Base-by-base conservation (phyloP, 2,797 vertebrate genomes). In the Rhodeus uyekii region DNA sequence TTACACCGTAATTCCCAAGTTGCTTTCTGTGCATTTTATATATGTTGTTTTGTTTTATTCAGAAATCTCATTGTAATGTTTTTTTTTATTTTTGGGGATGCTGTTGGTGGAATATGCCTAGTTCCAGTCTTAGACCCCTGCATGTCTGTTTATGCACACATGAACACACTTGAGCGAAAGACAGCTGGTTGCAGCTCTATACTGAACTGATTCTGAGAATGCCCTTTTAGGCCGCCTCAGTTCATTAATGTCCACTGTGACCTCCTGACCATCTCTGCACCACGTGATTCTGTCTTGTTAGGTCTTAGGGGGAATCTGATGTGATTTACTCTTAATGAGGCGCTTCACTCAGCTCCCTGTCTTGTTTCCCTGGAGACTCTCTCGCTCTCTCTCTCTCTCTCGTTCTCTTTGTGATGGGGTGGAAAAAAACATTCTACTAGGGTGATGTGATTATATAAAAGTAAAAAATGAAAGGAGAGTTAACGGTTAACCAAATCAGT, bases 291-390 rank as follows among this genome's bases (percentile, higher is more conserved):
- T 5, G 53, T 55, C 73, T 76, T 76, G 58, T 77, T 71, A 81
- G 64, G 69, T 76, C 63, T 64, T 44, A 32, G 44, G 14, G 50
- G 63, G 63, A 73, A 74, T 39, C 64, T 82, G 61, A 87, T 83
- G 72, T 44, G 80, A 87, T 87, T 87, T 80, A 44, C 65, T 84
- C 38, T 14, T 87, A 88, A 87, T 82, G 87, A 88, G 84, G 22
- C 22, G 27, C 65, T 68, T 71, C 69, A 81, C 71, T 39, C 78
- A 3, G 34, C 75, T 85, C 78, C 42, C 79, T 50, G 32, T 82
- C 82, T 86, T 14, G 80, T 88, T 81, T 79, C 85, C 87, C 44
- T 80, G 87, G 87, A 87, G 84, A 88, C 71, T 69, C 61, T 50
- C 69, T 71, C 0, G 85, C 71, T 69, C 60, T 50, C 73, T 69